These are phyloP conservation scores for Passer domesticus DNA, from an alignment of 2,113 vertebrate genomes.

Conservation along the genomic window DNA sequence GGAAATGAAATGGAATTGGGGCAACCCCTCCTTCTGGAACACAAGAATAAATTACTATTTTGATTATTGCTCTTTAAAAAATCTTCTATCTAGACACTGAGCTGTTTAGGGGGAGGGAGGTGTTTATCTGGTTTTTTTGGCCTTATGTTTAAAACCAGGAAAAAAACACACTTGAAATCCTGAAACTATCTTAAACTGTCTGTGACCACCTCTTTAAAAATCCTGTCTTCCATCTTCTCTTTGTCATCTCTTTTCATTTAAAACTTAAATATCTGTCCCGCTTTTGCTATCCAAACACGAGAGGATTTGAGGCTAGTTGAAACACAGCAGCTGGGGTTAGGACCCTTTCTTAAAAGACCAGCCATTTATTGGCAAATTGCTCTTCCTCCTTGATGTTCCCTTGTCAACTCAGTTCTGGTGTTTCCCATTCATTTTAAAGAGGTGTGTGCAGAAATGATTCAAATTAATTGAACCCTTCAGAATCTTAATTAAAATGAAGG, in stretches of 20 bases:
- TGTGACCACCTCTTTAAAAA: not conserved
- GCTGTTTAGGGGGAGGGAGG: not conserved
- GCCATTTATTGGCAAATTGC: not conserved
- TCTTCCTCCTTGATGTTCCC: rapidly evolving
- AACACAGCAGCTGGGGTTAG: not conserved
- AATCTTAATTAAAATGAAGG: not conserved
- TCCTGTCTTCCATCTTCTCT: not conserved
- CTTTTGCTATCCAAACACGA: not conserved
- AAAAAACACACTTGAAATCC: not conserved
- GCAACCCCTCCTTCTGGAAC: not conserved
- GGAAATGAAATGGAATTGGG: not conserved
- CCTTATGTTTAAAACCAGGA: not conserved
- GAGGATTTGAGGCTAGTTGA: not conserved
- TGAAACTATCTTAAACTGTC: not conserved
- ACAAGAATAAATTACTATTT: not conserved
- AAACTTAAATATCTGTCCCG: not conserved
- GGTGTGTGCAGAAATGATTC: not conserved
- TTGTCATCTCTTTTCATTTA: not conserved
- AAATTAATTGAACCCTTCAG: not conserved
- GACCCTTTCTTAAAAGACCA: not conserved
- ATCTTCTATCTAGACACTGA: not conserved
- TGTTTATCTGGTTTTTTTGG: not conserved
- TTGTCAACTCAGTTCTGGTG: not conserved
- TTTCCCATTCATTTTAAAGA: not conserved
- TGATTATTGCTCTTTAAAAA: not conserved